Conservation (phyloP, 2,888 invertebrate species). For the Eupithecia subfuscata region DNA sequence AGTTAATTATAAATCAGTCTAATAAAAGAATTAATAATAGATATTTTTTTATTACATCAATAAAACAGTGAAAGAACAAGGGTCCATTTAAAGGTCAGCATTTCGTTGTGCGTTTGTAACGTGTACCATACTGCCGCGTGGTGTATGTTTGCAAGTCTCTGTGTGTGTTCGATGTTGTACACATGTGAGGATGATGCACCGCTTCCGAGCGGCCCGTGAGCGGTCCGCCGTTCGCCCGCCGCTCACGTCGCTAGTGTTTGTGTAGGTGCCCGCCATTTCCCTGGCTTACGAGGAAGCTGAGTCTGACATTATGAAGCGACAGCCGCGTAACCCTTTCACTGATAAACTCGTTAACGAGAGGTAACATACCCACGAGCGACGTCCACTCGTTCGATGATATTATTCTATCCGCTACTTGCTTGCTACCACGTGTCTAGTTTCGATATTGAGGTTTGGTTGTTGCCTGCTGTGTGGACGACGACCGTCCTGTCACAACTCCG, state of each 20-base stretch:
- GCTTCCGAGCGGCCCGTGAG: constrained; percentile 60
- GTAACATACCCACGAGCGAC: constrained; percentile 85
- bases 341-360: constrained; percentile 99
- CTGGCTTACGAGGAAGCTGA: constrained; percentile 99
- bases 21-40: background rate
- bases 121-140: constrained; percentile 25
- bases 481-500: constrained; percentile 65
- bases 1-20: background rate
- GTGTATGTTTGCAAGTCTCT: constrained; percentile 58
- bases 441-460: constrained; percentile 79
- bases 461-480: constrained; percentile 76
- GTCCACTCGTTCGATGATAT: constrained; percentile 73
- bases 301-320: constrained; percentile 99
- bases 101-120: background rate
- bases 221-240: constrained; percentile 44
- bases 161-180: constrained; percentile 80
- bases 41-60: background rate
- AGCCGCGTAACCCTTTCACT: constrained; percentile 97
- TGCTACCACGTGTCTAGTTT: constrained; percentile 81
- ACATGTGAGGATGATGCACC: constrained; percentile 71
- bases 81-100: background rate
- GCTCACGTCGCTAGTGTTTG: constrained; percentile 83
- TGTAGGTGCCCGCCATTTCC: constrained; percentile 98
- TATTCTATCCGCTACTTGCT: constrained; percentile 82
- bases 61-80: background rate